These are phyloP conservation scores for Gila robusta DNA, from an alignment of 2,797 vertebrate species.

Conservation along the genomic window DNA sequence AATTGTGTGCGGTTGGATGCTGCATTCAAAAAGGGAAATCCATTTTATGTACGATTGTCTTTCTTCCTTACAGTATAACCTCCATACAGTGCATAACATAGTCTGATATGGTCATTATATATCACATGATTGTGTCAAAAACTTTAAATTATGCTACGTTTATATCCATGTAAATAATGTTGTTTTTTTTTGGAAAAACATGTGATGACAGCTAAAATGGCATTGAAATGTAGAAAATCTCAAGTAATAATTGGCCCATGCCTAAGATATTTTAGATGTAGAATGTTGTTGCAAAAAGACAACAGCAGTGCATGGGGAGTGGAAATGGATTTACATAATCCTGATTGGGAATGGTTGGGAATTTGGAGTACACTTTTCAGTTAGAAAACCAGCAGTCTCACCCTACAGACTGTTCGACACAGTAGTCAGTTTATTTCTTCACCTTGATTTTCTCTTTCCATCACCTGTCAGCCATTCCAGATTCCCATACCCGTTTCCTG, in stretches of 20 bases:
- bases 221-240: slow-evolving; percentile 66
- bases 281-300: background rate
- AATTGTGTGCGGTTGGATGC: slow-evolving; percentile 17
- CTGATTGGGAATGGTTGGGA: background rate
- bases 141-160: slow-evolving; percentile 70
- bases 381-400: background rate
- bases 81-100: slow-evolving; percentile 43
- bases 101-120: slow-evolving; percentile 61
- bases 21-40: slow-evolving; percentile 28
- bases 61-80: slow-evolving; percentile 39
- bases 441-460: background rate
- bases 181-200: slow-evolving; percentile 49
- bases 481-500: background rate
- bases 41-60: slow-evolving; percentile 40
- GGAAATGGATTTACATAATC: background rate
- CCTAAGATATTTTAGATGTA: background rate
- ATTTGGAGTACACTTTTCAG: background rate
- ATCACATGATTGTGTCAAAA: slow-evolving; percentile 67
- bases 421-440: background rate
- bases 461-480: background rate
- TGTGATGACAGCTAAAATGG: slow-evolving; percentile 55
- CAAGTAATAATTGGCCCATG: slow-evolving; percentile 57
- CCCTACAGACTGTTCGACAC: background rate
- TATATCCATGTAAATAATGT: slow-evolving; percentile 51
- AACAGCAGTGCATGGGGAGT: background rate